Evolutionary conservation across 2,888 invertebrate species (phyloP).

Genomic region (Lycocerus yunnanus): DNA sequence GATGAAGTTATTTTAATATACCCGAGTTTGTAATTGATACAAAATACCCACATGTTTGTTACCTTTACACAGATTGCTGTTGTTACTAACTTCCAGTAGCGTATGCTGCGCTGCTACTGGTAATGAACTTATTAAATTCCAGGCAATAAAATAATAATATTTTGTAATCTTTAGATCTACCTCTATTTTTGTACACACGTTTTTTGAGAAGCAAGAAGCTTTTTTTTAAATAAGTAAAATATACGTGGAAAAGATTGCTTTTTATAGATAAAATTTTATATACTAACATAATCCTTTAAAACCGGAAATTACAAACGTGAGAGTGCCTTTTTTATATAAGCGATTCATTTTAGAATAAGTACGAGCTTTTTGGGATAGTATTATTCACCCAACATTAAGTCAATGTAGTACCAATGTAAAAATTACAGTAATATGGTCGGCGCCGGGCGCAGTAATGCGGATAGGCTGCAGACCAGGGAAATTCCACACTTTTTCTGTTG

Average conservation of each 20-base stretch:
- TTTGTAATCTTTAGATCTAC: slow-evolving; percentile 8
- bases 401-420: neutral
- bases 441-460: neutral
- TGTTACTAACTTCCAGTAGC: neutral
- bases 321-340: slow-evolving; percentile 23
- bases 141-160: neutral
- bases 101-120: too few relatives aligned
- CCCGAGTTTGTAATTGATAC: too few relatives aligned
- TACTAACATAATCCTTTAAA: slow-evolving; percentile 37
- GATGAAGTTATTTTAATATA: too few relatives aligned
- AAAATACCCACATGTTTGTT: too few relatives aligned
- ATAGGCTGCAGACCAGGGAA: neutral
- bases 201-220: slow-evolving; percentile 23
- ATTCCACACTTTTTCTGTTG: neutral
- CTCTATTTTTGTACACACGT: slow-evolving; percentile 13
- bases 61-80: neutral
- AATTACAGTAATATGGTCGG: neutral
- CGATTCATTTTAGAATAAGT: neutral
- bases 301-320: slow-evolving; percentile 37
- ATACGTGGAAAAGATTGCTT: slow-evolving; percentile 41
- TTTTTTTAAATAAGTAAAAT: slow-evolving; percentile 34
- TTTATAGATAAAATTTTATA: slow-evolving; percentile 41
- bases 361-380: neutral
- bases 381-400: neutral
- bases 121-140: neutral